Percentiles rank a stretch among this genome's conserved stretches.
phyloP scores from a whole-genome alignment of 1,140 invertebrate species.

The Pogonomyrmex californicus region DNA sequence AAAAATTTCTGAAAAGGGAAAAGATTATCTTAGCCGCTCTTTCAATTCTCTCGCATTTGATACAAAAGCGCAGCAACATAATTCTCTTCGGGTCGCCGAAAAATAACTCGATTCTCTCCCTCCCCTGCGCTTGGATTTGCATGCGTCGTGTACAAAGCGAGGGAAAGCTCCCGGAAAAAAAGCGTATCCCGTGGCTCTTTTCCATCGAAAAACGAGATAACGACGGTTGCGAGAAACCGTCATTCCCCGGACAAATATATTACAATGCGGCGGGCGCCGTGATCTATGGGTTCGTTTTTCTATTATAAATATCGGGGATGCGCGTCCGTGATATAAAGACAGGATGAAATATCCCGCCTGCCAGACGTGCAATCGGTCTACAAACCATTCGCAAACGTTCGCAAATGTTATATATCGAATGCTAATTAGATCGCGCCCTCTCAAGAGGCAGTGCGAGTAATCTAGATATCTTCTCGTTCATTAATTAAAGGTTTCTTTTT shows the following conservation, averaged over 20 bases:
- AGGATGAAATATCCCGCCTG: neutral
- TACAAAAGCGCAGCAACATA: neutral
- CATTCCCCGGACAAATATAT: conserved; percentile 31
- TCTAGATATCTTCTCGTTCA: neutral
- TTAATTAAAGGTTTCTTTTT: conserved; percentile 10
- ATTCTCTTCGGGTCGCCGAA: conserved; percentile 32
- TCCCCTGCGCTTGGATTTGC: conserved; percentile 3
- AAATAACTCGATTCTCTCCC: conserved; percentile 18
- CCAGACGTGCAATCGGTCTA: neutral
- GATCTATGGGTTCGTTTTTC: conserved; percentile 12
- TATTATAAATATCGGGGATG: conserved; percentile 1
- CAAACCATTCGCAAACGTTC: neutral
- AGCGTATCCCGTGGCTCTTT: neutral
- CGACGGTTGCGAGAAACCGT: conserved; percentile 9
- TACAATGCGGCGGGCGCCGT: neutral
- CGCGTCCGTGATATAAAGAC: neutral
- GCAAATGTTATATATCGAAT: neutral
- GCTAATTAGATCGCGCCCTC: neutral
- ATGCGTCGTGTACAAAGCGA: conserved; percentile 41
- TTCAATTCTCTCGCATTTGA: conserved; percentile 9
- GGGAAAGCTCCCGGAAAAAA: neutral
- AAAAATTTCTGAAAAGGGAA: neutral
- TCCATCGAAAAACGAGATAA: conserved; percentile 38
- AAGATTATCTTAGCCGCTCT: neutral
- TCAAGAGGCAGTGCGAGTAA: neutral